Conservation (phyloP, 2,113 vertebrate genomes). For the Lepus timidus region DNA sequence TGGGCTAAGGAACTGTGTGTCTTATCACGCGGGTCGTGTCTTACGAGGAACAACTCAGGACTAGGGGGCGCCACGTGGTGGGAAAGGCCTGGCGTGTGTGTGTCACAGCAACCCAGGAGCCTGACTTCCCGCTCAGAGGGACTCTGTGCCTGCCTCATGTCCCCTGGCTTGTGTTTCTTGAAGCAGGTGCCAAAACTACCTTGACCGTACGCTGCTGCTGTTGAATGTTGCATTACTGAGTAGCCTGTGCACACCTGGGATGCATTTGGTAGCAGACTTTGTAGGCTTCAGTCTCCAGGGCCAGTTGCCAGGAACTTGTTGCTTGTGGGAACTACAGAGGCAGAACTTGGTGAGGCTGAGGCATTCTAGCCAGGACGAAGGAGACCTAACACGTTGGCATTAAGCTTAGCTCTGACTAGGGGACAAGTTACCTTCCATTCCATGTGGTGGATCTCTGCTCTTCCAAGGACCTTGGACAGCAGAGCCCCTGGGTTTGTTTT, state of each 20-base stretch:
- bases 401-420: background rate
- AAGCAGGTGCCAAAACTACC: background rate
- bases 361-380: background rate
- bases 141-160: background rate
- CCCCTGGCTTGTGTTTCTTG: background rate
- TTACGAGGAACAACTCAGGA: background rate
- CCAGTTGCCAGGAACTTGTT: background rate
- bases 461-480: constrained; percentile 89
- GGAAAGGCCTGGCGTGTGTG: background rate
- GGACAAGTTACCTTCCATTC: background rate
- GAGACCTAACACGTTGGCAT: background rate
- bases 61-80: accelerated
- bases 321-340: background rate
- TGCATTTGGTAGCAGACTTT: background rate
- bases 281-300: background rate
- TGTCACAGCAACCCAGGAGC: background rate
- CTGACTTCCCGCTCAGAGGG: no score
- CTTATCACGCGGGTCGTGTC: background rate
- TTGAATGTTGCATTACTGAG: background rate
- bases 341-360: background rate
- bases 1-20: background rate
- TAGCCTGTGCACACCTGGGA: background rate
- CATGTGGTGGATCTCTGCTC: background rate
- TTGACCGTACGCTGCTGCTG: background rate
- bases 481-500: constrained; percentile 41